A percentile compares a stretch with the other conserved stretches of the same genome.
Evolutionary conservation across 2,113 vertebrate species (phyloP).

Genomic region (Tachycineta bicolor): DNA sequence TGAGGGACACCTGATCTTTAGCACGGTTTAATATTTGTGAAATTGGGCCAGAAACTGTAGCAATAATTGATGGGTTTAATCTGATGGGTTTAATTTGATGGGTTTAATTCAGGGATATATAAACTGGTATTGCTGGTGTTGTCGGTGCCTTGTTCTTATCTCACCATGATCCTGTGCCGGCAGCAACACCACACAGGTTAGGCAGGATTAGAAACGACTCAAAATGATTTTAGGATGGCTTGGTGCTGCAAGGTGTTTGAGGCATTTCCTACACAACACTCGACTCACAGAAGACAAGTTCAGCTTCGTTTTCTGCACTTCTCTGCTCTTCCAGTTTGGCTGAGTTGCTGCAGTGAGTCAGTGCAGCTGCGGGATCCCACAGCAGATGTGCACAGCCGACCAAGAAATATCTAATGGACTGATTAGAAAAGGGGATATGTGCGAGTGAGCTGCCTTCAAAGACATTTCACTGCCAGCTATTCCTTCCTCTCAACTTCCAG

Average conservation of each 20-base stretch:
- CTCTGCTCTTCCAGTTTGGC: background rate
- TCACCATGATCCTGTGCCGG: background rate
- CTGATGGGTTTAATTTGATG: too few species aligned
- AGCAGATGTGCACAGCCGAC: background rate
- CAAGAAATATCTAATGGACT: background rate
- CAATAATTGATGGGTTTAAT: background rate
- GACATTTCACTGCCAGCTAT: background rate
- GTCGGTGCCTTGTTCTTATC: background rate
- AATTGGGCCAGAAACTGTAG: background rate
- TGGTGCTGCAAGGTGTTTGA: background rate
- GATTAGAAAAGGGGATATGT: background rate
- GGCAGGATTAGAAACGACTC: background rate
- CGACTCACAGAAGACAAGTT: background rate
- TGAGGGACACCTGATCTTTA: background rate
- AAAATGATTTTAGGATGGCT: background rate
- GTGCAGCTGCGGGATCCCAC: background rate
- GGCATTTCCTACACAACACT: background rate
- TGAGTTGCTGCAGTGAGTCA: background rate
- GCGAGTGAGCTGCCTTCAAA: background rate
- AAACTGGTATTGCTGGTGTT: background rate
- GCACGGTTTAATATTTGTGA: fast-evolving
- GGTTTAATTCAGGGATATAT: background rate
- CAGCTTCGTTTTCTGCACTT: background rate
- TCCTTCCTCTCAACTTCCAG: background rate
- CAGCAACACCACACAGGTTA: background rate